Conservation (phyloP, 2,888 invertebrate genomes). For the Seira musarum region DNA sequence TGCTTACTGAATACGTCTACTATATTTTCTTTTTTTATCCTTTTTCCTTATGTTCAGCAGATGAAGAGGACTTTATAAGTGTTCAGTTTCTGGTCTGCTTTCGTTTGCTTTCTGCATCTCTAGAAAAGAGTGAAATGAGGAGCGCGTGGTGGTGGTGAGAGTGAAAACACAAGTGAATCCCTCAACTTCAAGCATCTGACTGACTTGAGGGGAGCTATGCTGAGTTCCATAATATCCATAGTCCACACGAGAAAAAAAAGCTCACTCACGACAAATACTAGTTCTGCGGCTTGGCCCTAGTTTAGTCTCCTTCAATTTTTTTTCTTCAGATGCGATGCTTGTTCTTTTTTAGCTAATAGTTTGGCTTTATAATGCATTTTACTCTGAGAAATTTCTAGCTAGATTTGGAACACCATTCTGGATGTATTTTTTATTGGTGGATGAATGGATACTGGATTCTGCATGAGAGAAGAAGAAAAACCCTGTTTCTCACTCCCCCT, state of each 20-base stretch:
- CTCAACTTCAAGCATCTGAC: constrained; percentile 61
- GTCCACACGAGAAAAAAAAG: constrained; percentile 12
- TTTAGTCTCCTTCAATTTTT: neutral
- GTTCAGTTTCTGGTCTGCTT: neutral
- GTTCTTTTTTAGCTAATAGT: neutral
- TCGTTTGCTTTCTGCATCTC: neutral
- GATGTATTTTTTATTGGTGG: constrained; percentile 7
- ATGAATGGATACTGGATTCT: constrained; percentile 1
- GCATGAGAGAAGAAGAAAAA: neutral
- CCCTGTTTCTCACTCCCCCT: neutral
- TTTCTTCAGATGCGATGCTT: neutral
- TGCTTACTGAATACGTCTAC: neutral
- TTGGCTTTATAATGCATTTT: constrained; percentile 6
- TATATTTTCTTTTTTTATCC: constrained; percentile 3
- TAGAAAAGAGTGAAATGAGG: neutral
- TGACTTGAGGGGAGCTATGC: constrained; percentile 48
- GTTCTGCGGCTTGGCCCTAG: constrained; percentile 10
- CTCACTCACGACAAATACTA: neutral
- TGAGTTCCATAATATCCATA: constrained; percentile 24
- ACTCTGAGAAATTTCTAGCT: constrained; percentile 1
- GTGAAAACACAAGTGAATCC: constrained; percentile 60
- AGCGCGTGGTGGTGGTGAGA: constrained; percentile 34
- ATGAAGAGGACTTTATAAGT: neutral
- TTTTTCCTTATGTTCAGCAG: neutral
- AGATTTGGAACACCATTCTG: neutral